Evolutionary conservation across 1,140 invertebrate genomes (phyloP).

Genomic region (Macrosteles quadrilineatus): DNA sequence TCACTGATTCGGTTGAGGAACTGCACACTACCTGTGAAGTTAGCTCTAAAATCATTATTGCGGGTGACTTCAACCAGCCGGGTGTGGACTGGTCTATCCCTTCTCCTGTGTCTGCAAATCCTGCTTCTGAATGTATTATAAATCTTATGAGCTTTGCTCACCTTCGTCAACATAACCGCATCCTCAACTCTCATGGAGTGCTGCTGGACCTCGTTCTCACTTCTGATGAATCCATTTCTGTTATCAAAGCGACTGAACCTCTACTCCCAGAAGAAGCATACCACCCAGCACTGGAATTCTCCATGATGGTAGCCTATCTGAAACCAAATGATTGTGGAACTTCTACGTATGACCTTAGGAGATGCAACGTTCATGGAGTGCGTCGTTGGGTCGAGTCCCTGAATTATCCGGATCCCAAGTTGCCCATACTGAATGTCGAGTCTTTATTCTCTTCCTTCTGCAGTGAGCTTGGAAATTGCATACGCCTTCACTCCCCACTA

Average conservation of each 20-base stretch:
- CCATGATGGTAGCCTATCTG: no score
- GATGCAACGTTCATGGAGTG: background rate
- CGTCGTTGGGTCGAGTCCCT: background rate
- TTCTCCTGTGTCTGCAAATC: background rate
- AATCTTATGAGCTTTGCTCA: background rate
- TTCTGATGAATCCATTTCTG: background rate
- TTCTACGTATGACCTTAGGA: background rate
- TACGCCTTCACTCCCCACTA: background rate
- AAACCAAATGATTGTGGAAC: background rate
- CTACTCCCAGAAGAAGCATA: background rate
- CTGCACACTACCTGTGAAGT: background rate
- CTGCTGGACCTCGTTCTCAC: background rate
- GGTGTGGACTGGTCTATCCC: background rate
- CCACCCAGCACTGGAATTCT: background rate
- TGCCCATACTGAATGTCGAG: background rate
- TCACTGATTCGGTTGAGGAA: background rate
- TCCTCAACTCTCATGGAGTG: background rate
- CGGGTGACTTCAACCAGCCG: no score
- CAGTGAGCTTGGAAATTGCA: no score
- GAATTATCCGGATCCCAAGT: background rate
- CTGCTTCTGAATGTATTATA: background rate
- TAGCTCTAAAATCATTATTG: background rate
- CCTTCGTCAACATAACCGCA: background rate
- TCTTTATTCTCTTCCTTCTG: background rate
- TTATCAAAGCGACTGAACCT: background rate